Percentiles rank a stretch among this genome's conserved stretches.
These are phyloP conservation scores for Drosophila simulans DNA, from an alignment of 1,140 invertebrate species.

Conservation along the genomic window DNA sequence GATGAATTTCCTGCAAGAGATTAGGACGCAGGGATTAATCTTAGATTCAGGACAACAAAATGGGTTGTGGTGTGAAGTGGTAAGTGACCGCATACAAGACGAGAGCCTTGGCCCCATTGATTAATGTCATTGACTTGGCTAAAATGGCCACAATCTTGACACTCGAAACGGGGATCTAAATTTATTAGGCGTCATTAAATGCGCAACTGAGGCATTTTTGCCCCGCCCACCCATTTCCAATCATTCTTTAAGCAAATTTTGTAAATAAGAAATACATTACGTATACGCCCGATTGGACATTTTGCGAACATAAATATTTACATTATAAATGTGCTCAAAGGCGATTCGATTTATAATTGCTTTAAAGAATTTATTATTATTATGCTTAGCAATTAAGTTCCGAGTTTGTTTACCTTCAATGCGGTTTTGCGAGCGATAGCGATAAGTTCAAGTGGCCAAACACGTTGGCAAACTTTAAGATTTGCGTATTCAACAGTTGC, in stretches of 20 bases:
- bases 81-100: slow-evolving; percentile 42
- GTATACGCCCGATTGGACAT: slow-evolving; percentile 52
- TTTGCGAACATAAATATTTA: slow-evolving; percentile 55
- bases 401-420: slow-evolving; percentile 18
- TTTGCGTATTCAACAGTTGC: slow-evolving; percentile 26
- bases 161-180: slow-evolving; percentile 59
- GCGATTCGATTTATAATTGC: slow-evolving; percentile 39
- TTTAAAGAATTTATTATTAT: slow-evolving; percentile 38
- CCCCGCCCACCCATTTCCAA: background rate
- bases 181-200: slow-evolving; percentile 69
- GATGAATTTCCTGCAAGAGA: slow-evolving; percentile 92
- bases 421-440: slow-evolving; percentile 20
- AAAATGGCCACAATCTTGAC: slow-evolving; percentile 74
- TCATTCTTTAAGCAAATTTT: background rate
- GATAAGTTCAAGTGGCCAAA: slow-evolving; percentile 27
- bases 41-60: background rate
- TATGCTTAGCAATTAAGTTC: slow-evolving; percentile 33
- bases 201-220: slow-evolving; percentile 28
- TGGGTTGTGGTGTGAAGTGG: slow-evolving; percentile 1
- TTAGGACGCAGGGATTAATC: slow-evolving; percentile 16
- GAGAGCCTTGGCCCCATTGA: slow-evolving; percentile 34
- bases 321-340: slow-evolving; percentile 51
- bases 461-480: slow-evolving; percentile 11
- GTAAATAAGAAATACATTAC: slow-evolving; percentile 32
- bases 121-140: slow-evolving; percentile 51